A percentile compares a stretch with the other conserved stretches of the same genome.
phyloP scores from a whole-genome alignment of 2,888 invertebrate species.

The Lasioglossum villosulum region DNA sequence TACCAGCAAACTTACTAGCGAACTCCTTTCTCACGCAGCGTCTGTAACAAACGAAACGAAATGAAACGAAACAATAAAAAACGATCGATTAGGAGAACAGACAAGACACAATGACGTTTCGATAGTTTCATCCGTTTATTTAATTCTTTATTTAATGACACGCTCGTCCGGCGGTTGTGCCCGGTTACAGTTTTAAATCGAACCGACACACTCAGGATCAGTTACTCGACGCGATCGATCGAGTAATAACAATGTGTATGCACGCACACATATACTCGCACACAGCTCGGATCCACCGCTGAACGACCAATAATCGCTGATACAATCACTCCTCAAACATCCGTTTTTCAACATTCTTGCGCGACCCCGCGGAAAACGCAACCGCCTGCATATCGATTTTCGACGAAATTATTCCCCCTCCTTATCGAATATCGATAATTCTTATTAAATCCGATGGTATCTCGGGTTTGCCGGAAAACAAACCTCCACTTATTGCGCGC shows the following conservation, averaged over 20 bases:
- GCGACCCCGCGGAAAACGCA: slow-evolving; percentile 18
- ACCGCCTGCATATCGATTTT: background rate
- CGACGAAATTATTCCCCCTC: background rate
- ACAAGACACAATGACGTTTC: background rate
- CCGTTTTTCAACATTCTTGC: background rate
- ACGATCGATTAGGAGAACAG: background rate
- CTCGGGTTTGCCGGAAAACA: background rate
- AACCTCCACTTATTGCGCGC: background rate
- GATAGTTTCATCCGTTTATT: slow-evolving; percentile 38
- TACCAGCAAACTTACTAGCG: background rate
- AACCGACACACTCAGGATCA: slow-evolving; percentile 8
- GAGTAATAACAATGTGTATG: slow-evolving; percentile 44
- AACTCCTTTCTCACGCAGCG: background rate
- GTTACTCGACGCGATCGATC: slow-evolving; percentile 41
- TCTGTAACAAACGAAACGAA: background rate
- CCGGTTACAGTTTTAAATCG: slow-evolving; percentile 24
- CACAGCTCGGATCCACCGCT: background rate
- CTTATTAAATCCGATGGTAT: background rate
- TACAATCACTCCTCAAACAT: background rate
- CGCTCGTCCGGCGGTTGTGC: slow-evolving; percentile 28
- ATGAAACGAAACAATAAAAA: background rate
- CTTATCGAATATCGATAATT: background rate
- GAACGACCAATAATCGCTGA: slow-evolving; percentile 1
- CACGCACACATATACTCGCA: background rate
- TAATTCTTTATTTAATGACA: slow-evolving; percentile 43